Base-by-base conservation (phyloP, 35 echinoderm and acorn worm species). In the Lytechinus pictus region DNA sequence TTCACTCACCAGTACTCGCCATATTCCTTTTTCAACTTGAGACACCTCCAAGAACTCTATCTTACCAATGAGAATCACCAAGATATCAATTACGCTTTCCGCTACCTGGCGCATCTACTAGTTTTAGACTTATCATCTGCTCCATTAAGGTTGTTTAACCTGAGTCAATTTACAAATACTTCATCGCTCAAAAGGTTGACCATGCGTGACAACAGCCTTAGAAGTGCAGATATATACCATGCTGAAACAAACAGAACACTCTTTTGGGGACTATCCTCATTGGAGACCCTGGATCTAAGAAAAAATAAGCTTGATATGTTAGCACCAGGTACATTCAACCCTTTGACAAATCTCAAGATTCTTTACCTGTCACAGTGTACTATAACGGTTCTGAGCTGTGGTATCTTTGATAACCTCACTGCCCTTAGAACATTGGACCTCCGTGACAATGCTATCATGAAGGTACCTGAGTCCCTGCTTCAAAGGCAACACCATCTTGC, bases 161-260 rank as follows among this genome's bases (percentile, higher is more conserved):
- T 29, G 4, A 21, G 52, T 90, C 88, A 90, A 90, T 90, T 90
- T 16, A 90, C 29, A 44, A 90, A 90, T 27, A 90, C 28, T 33
- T 44, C 28, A 14, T 44, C 10, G 8, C 88, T 90, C 52, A 54
- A 1, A 5, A 54, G 12, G 88, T 33, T 90, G 3, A 44, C 5
- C 9, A 52, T 90, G 88, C 29, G 16, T 52, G 10, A 90, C 33
- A 54, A 54, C 10, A 44, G 52, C 13, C 29, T 90, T 0, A 52
- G n/a, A 4, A 54, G 88, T 90, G 16, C n/a, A 90, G 88, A 54
- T 90, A n/a, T 90, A 44, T 90, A 52, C 88, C 11, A 90, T 90
- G n/a, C 5, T 33, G 52, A 21, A 12, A 44, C 28, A 13, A 90
- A 90, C 3, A 28, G 5, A 10, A 52, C 88, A 13, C 88, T 90